Percentiles rank a stretch among this genome's conserved stretches.
These are phyloP conservation scores for Nothoprocta perdicaria DNA, from an alignment of 2,113 vertebrate species.

Conservation along the genomic window DNA sequence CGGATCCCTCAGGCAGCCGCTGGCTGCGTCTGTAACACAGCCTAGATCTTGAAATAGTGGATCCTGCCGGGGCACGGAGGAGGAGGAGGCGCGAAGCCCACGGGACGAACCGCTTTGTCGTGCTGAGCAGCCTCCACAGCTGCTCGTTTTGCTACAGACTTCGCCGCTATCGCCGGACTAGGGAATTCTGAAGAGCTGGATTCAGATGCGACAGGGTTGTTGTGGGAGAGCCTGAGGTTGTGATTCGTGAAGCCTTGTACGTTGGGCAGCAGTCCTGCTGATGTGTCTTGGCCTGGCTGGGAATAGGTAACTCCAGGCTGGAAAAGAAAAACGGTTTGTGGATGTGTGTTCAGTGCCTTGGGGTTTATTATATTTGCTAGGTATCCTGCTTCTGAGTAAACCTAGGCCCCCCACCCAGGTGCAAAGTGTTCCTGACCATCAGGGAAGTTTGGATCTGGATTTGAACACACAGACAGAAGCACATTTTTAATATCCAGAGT, in stretches of 20 bases:
- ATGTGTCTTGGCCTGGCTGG: not conserved
- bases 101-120: not conserved
- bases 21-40: not conserved
- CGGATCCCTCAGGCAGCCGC: not conserved
- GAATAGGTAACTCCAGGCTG: slow-evolving; percentile 43
- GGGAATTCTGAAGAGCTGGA: slow-evolving; percentile 20
- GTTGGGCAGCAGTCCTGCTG: slow-evolving; percentile 7
- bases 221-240: slow-evolving; percentile 52
- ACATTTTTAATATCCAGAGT: not conserved
- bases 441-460: not conserved
- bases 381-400: not conserved
- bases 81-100: slow-evolving; percentile 35
- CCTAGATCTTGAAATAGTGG: slow-evolving; percentile 72
- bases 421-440: not conserved
- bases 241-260: slow-evolving; percentile 35
- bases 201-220: not conserved
- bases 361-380: not conserved
- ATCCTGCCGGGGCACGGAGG: slow-evolving; percentile 74
- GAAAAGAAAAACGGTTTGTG: slow-evolving; percentile 40
- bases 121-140: slow-evolving; percentile 16
- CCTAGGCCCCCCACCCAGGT: not conserved
- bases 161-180: rapidly evolving
- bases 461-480: not conserved
- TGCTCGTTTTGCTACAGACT: not conserved
- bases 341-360: not conserved